Percentiles rank a stretch among this genome's conserved stretches.
These are phyloP conservation scores for Anoncus sp. DNA, from an alignment of 2,888 invertebrate species.

Conservation along the genomic window DNA sequence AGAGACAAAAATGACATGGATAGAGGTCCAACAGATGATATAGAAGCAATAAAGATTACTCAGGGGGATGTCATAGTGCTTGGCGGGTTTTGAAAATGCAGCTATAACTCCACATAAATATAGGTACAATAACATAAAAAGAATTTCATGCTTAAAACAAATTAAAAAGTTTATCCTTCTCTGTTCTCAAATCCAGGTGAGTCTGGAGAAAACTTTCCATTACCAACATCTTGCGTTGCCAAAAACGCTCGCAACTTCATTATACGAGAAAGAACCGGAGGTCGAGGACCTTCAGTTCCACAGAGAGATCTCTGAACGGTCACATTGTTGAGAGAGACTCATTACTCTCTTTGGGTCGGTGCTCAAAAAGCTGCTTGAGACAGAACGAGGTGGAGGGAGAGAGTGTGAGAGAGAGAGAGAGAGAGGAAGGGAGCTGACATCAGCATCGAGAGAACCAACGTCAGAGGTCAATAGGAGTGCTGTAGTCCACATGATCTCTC, in stretches of 20 bases:
- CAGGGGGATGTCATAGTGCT: slow-evolving; percentile 27
- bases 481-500: slow-evolving; percentile 6
- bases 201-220: slow-evolving; percentile 30
- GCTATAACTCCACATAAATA: neutral
- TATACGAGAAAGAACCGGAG: neutral
- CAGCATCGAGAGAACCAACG: slow-evolving; percentile 11
- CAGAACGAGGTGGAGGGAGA: neutral
- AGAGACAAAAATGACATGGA: slow-evolving; percentile 36
- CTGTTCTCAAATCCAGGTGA: slow-evolving; percentile 1
- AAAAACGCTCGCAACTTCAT: slow-evolving; percentile 16
- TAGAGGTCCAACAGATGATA: slow-evolving; percentile 42
- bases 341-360: slow-evolving; percentile 23
- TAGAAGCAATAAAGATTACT: slow-evolving; percentile 47
- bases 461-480: slow-evolving; percentile 46
- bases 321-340: slow-evolving; percentile 16
- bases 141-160: slow-evolving; percentile 13
- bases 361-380: slow-evolving; percentile 26
- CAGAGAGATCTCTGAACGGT: slow-evolving; percentile 23
- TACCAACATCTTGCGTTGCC: slow-evolving; percentile 31
- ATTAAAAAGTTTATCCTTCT: slow-evolving; percentile 12
- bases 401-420: slow-evolving; percentile 2
- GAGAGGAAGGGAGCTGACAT: neutral
- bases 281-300: slow-evolving; percentile 4
- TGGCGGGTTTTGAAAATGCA: neutral
- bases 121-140: neutral